Base-by-base conservation (phyloP, 2,888 invertebrate species). In the Hyalella azteca region DNA sequence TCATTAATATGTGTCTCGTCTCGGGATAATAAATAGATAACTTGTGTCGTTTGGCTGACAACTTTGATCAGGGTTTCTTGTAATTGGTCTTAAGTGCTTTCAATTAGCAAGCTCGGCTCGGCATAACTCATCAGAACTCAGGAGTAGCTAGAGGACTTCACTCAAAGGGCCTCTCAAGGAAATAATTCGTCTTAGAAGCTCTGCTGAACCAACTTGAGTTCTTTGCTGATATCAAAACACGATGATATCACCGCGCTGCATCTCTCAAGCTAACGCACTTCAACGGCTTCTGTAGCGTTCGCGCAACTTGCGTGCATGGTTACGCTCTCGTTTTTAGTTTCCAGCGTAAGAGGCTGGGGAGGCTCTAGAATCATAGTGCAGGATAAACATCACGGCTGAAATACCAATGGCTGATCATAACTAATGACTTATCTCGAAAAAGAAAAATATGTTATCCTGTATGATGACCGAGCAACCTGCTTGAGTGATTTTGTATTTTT, bases 11-110 rank as follows among this genome's bases (percentile, higher is more conserved):
- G 66, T 66, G 66, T 66, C 66, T 66, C 19, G 36, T 7, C 36
- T 36, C 66, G 19, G 36, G 66, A 66, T 66, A 66, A 66, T 66
- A 66, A 66, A 66, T 66, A 66, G 66, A 66, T 66, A 66, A 66
- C 66, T 66, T 66, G 66, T 66, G 66, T 66, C 66, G 66, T 66
- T 66, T 66, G 66, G 66, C 66, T 66, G 66, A 36, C 66, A 66
- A 66, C 66, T 66, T 66, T 66, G 66, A 66, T 66, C 66, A 66
- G 66, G 66, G 66, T 66, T 66, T 66, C 66, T 66, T 66, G 66
- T 66, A 66, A 66, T 66, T 66, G 66, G 36, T 66, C 66, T 66
- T 66, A 66, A 66, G 66, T 66, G 66, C 66, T 66, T 66, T 66
- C 66, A 66, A 66, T 66, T 66, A 66, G 66, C 36, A 32, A 66